Conservation (phyloP, 2,797 vertebrate species). For the Dendrocincla tyrannina region DNA sequence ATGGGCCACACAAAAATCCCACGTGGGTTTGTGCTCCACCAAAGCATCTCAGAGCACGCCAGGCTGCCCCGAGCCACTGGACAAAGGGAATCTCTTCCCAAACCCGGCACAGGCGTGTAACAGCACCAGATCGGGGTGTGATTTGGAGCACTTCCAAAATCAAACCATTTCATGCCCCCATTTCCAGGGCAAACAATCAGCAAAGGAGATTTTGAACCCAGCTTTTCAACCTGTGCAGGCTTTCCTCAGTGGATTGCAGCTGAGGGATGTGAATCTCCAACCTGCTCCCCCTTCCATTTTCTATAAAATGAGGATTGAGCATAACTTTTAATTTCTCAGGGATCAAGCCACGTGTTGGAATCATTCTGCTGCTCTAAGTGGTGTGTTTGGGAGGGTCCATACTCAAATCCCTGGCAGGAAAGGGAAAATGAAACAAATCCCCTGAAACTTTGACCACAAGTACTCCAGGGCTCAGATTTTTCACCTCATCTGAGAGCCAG, state of each 20-base stretch:
- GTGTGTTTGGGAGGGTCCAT: not conserved
- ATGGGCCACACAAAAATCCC: not conserved
- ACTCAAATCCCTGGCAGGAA: not conserved
- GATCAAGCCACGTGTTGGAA: not conserved
- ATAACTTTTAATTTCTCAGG: not conserved
- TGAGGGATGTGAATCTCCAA: not conserved
- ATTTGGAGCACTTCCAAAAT: not conserved
- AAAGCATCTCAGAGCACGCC: not conserved
- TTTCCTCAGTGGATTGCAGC: not conserved
- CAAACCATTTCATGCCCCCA: not conserved
- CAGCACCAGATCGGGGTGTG: not conserved
- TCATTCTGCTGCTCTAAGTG: not conserved
- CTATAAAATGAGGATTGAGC: not conserved
- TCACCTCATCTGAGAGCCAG: not conserved
- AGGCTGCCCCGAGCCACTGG: not conserved
- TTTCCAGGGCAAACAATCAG: not conserved
- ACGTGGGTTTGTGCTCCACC: not conserved
- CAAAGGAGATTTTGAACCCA: not conserved
- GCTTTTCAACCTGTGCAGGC: rapidly evolving
- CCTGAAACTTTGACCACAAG: not conserved
- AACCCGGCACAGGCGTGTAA: not conserved
- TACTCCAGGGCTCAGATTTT: not conserved
- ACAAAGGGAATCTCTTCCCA: not conserved
- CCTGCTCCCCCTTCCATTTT: not conserved
- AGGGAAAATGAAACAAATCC: not conserved